Base-by-base conservation (phyloP, 2,797 vertebrate species). In the Champsocephalus gunnari region DNA sequence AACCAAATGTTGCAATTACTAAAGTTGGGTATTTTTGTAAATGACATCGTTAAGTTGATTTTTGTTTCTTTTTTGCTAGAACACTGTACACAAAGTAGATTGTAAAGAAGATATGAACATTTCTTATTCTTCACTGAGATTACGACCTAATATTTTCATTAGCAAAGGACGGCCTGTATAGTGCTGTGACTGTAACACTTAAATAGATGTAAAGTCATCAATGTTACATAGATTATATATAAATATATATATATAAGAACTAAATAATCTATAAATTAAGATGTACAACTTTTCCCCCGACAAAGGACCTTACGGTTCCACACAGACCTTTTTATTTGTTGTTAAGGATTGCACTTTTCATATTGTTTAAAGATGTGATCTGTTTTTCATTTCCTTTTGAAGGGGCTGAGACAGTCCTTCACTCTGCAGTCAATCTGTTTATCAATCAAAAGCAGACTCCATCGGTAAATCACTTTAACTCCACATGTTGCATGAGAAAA, bases 11-110 rank as follows among this genome's bases (percentile, higher is more conserved):
- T 95, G 92, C 93, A 88, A 92, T 92, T 92, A 94, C 94, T 95
- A 94, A 93, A 95, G 91, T 91, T 94, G 58, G 91, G 94, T 96
- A 94, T 95, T 95, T 95, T 95, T 95, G 94, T 96, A 95, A 95
- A 95, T 94, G 86, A 94, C 89, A 93, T 92, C 80, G 85, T 92
- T 93, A 79, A 86, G 89, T 93, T 93, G 81, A 81, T 62, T 91
- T 84, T 71, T 73, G 77, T 32, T 81, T 85, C 80, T 3, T 82
- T 60, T 91, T 90, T 92, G 82, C 87, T 93, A 91, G 90, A 87
- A 92, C 89, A 89, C 88, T 92, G 90, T 90, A 93, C 75, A 89
- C 89, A 91, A 79, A 70, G 81, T 93, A 94, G 93, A 93, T 93
- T 89, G 90, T 93, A 89, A 92, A 91, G 82, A 83, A 90, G 90